Conservation (phyloP, 2,888 invertebrate genomes). For the Caenorhabditis sp. region DNA sequence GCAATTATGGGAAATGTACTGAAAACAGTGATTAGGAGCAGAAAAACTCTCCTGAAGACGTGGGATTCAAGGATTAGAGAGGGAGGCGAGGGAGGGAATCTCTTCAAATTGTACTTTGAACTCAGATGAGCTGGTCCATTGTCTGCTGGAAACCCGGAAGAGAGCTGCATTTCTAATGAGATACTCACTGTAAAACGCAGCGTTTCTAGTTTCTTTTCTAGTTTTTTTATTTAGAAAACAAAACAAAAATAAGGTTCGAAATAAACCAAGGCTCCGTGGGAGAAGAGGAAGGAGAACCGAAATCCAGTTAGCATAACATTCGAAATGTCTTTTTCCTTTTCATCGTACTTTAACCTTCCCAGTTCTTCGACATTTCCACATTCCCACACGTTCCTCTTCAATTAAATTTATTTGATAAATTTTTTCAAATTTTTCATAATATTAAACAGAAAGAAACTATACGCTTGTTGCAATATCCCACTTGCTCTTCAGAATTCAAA, state of each 20-base stretch:
- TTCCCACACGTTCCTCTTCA: constrained; percentile 1
- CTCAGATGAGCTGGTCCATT: constrained; percentile 2
- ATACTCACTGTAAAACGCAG: neutral
- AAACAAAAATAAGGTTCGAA: neutral
- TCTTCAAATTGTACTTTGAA: constrained; percentile 15
- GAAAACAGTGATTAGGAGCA: constrained; percentile 33
- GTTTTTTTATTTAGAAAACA: constrained; percentile 5
- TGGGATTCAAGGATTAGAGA: constrained; percentile 16
- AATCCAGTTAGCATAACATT: constrained; percentile 18
- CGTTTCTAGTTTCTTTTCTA: neutral
- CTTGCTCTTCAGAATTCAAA: neutral
- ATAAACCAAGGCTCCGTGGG: constrained; percentile 9
- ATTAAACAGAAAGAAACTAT: too few species aligned
- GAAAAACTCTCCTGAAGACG: neutral
- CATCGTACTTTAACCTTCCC: constrained; percentile 1
- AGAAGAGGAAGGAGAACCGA: neutral
- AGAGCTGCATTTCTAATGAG: neutral
- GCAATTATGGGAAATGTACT: constrained; percentile 24
- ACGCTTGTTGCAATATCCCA: too few species aligned
- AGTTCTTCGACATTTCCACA: constrained; percentile 1
- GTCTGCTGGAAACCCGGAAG: constrained; percentile 2
- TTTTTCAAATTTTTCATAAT: too few species aligned
- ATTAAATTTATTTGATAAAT: too few species aligned
- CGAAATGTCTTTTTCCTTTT: neutral
- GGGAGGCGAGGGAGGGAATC: constrained; percentile 17